A percentile compares a stretch with the other conserved stretches of the same genome.
phyloP scores from a whole-genome alignment of 2,888 invertebrate species.

The Plutella xylostella region DNA sequence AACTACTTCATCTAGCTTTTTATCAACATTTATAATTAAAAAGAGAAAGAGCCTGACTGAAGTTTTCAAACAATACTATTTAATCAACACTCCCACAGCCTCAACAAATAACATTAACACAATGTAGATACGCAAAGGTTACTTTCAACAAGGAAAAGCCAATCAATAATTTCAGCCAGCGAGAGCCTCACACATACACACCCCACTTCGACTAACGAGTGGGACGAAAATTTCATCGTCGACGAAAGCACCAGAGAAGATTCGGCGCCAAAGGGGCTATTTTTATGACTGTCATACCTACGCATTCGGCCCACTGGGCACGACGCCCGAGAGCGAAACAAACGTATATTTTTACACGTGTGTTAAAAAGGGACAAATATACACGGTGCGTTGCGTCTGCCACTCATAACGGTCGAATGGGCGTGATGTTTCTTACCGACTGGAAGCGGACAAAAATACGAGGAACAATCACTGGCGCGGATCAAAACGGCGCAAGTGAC shows the following conservation, averaged over 20 bases:
- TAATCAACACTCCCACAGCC: too few species aligned
- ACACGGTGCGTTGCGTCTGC: constrained; percentile 58
- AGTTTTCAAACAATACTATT: too few species aligned
- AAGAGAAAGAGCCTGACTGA: too few species aligned
- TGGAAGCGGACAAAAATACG: constrained; percentile 68
- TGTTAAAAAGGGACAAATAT: constrained; percentile 54
- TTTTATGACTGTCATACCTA: constrained; percentile 69
- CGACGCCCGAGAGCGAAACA: constrained; percentile 53
- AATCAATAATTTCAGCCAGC: constrained; percentile 44
- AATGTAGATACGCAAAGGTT: too few species aligned
- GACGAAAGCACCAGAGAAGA: constrained; percentile 49
- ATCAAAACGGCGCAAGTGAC: constrained; percentile 4
- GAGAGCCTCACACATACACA: constrained; percentile 31
- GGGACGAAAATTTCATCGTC: constrained; percentile 45
- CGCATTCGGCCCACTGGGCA: constrained; percentile 63
- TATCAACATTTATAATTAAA: too few species aligned
- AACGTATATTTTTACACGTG: constrained; percentile 46
- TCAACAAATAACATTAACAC: too few species aligned
- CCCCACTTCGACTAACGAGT: constrained; percentile 48
- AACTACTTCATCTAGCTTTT: too few species aligned
- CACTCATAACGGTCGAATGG: constrained; percentile 71
- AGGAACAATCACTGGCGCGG: constrained; percentile 54
- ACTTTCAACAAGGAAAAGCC: constrained; percentile 25
- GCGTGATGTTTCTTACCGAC: constrained; percentile 70
- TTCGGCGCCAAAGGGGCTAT: constrained; percentile 68